A percentile compares a stretch with the other conserved stretches of the same genome.
These are phyloP conservation scores for Enteromius mattozi DNA, from an alignment of 2,797 vertebrate species.

Conservation along the genomic window DNA sequence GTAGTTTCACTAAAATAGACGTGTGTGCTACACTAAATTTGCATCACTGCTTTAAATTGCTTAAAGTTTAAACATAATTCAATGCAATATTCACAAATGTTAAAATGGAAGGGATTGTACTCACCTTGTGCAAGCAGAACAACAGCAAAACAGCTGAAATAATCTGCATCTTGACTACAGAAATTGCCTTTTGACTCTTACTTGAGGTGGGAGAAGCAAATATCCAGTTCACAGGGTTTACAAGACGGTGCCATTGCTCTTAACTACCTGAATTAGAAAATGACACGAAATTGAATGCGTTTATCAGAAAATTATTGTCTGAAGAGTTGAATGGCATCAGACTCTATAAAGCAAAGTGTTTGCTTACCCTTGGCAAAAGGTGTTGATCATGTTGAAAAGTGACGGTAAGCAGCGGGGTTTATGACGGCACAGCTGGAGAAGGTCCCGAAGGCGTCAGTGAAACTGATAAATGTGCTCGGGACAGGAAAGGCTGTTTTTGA, in stretches of 20 bases:
- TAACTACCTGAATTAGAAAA: slow-evolving; percentile 32
- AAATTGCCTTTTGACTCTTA: slow-evolving; percentile 64
- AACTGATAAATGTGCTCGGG: slow-evolving; percentile 4
- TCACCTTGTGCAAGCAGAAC: slow-evolving; percentile 78
- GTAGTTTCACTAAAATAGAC: neutral
- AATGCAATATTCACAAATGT: neutral
- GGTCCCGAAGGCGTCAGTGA: slow-evolving; percentile 11
- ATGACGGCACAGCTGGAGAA: slow-evolving; percentile 20
- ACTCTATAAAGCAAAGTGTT: slow-evolving; percentile 32
- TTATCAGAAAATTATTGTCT: neutral
- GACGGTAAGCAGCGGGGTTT: slow-evolving; percentile 4
- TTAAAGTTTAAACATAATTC: neutral
- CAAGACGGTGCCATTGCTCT: slow-evolving; percentile 49
- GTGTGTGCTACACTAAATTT: neutral
- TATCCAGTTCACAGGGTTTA: slow-evolving; percentile 70
- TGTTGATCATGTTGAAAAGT: slow-evolving; percentile 45
- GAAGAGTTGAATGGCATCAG: slow-evolving; percentile 9
- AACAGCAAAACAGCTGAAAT: slow-evolving; percentile 72
- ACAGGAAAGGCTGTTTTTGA: neutral
- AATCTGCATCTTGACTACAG: slow-evolving; percentile 72
- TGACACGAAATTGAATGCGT: slow-evolving; percentile 12
- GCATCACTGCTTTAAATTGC: neutral
- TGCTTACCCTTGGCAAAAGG: slow-evolving; percentile 39
- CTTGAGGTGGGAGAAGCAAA: slow-evolving; percentile 68
- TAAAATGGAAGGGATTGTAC: slow-evolving; percentile 20